Percentiles rank a stretch among this genome's conserved stretches.
phyloP scores from a whole-genome alignment of 2,797 vertebrate genomes.

The Smutsia gigantea region DNA sequence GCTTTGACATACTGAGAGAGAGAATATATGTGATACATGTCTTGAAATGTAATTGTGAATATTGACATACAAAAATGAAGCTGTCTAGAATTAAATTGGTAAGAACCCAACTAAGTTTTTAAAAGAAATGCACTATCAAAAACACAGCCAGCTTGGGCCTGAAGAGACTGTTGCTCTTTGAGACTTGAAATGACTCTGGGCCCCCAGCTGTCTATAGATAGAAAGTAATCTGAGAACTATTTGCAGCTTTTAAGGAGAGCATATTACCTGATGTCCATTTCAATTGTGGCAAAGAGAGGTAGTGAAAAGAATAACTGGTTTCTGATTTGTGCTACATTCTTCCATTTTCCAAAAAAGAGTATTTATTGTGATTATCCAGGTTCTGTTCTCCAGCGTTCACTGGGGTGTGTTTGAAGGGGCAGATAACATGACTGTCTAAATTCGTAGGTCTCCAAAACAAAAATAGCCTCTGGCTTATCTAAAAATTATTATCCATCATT shows the following conservation, averaged over 20 bases:
- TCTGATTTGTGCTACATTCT: background rate
- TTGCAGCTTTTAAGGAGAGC: background rate
- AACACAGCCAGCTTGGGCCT: background rate
- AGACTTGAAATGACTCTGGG: background rate
- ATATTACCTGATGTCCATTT: background rate
- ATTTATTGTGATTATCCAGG: background rate
- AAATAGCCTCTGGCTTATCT: background rate
- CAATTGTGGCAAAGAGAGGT: background rate
- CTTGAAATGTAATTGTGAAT: background rate
- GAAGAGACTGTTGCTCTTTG: background rate
- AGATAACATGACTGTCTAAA: background rate
- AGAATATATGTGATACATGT: background rate
- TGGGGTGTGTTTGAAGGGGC: background rate
- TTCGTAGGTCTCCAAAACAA: background rate
- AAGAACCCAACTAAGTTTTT: background rate
- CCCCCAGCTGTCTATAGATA: background rate
- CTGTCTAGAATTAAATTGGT: background rate
- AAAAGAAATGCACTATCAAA: background rate
- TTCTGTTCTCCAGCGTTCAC: background rate
- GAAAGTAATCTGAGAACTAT: background rate
- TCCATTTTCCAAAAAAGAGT: background rate
- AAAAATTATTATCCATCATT: background rate
- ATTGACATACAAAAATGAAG: background rate
- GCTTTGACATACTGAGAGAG: background rate
- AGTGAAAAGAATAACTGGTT: background rate